These are phyloP conservation scores for Leptinotarsa rubiginosa DNA, from an alignment of 2,888 invertebrate species.

Conservation along the genomic window DNA sequence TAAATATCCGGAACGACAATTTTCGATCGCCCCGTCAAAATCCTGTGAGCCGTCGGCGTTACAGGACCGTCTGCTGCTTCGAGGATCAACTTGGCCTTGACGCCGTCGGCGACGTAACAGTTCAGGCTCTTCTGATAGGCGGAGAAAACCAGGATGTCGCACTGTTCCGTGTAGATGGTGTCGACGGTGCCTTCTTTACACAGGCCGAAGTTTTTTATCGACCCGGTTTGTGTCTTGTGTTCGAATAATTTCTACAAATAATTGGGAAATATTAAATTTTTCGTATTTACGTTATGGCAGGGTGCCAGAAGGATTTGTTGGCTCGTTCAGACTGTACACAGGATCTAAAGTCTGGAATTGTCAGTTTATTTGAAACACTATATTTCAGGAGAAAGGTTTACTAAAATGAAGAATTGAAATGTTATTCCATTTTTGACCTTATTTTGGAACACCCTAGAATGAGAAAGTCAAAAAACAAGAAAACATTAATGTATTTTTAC, in stretches of 20 bases:
- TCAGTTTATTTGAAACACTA: too few species aligned
- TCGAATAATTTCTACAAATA: slow-evolving; percentile 53
- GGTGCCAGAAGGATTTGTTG: too few species aligned
- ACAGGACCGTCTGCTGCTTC: slow-evolving; percentile 62
- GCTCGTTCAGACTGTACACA: too few species aligned
- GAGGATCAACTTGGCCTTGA: slow-evolving; percentile 61
- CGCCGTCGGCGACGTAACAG: slow-evolving; percentile 58
- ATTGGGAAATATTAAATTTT: background rate
- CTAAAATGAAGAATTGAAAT: too few species aligned
- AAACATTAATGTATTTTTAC: too few species aligned
- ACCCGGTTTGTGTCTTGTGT: slow-evolving; percentile 53
- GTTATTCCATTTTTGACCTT: too few species aligned
- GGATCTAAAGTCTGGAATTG: too few species aligned
- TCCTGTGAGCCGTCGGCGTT: slow-evolving; percentile 61
- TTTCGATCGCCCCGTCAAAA: slow-evolving; percentile 54
- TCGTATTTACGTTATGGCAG: too few species aligned
- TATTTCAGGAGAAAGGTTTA: too few species aligned
- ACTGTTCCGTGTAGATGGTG: slow-evolving; percentile 56
- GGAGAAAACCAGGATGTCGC: slow-evolving; percentile 61
- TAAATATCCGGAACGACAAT: slow-evolving; percentile 63
- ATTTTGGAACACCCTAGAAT: too few species aligned
- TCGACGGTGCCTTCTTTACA: slow-evolving; percentile 50
- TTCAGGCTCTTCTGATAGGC: slow-evolving; percentile 58
- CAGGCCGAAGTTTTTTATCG: slow-evolving; percentile 52
- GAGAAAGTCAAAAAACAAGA: too few species aligned